Evolutionary conservation across 2,888 invertebrate genomes (phyloP).

Genomic region (Steromphala cineraria): DNA sequence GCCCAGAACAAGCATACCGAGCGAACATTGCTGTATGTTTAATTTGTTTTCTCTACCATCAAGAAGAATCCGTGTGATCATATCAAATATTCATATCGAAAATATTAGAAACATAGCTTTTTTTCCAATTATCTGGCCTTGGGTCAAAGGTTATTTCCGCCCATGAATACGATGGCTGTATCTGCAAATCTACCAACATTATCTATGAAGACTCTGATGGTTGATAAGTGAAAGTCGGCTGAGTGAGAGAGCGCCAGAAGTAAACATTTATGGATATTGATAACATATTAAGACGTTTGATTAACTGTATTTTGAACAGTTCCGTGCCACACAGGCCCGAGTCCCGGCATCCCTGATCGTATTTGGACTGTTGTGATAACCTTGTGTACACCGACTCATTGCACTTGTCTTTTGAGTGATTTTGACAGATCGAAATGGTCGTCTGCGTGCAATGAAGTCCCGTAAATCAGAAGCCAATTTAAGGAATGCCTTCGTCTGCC

Average conservation of each 20-base stretch:
- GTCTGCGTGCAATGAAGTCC: not conserved
- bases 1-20: too few species aligned
- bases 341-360: not conserved
- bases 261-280: not conserved
- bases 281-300: not conserved
- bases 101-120: not conserved
- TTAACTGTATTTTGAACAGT: not conserved
- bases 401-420: not conserved
- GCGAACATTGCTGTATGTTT: too few species aligned
- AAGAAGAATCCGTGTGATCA: not conserved
- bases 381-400: not conserved
- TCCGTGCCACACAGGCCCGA: not conserved
- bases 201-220: not conserved
- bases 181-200: not conserved
- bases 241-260: not conserved
- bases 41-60: too few species aligned
- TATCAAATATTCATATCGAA: not conserved
- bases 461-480: not conserved
- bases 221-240: not conserved
- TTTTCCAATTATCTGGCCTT: not conserved
- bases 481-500: not conserved
- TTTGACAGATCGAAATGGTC: conserved; percentile 6
- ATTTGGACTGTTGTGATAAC: not conserved
- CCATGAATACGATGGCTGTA: not conserved
- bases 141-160: not conserved